A percentile compares a stretch with the other conserved stretches of the same genome.
Evolutionary conservation across 2,113 vertebrate genomes (phyloP).

Genomic region (Apteryx mantelli): DNA sequence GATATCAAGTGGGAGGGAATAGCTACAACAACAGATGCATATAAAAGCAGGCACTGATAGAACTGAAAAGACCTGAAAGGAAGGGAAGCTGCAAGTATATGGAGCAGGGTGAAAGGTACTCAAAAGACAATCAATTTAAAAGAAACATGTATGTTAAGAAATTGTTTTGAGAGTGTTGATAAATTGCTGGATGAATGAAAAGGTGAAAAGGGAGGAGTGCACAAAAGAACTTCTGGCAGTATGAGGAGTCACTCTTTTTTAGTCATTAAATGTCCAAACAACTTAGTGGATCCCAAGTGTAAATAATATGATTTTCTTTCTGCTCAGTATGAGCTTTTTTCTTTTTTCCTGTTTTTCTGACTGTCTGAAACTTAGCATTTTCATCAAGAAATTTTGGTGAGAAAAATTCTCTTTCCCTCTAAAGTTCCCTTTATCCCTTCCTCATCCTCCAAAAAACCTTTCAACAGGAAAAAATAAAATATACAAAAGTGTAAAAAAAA

Average conservation of each 20-base stretch:
- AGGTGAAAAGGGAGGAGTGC: neutral
- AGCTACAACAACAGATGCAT: neutral
- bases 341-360: neutral
- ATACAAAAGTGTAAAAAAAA: fast-evolving
- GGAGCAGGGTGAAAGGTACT: neutral
- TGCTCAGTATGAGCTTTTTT: neutral
- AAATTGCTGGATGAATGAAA: neutral
- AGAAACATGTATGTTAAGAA: neutral
- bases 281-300: neutral
- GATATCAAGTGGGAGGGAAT: neutral
- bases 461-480: neutral
- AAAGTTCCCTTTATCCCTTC: neutral
- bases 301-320: neutral
- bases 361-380: neutral
- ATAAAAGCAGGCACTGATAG: neutral
- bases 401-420: neutral
- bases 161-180: neutral
- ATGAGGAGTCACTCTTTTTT: neutral
- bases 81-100: neutral
- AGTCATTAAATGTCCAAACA: neutral
- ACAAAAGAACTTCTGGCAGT: neutral
- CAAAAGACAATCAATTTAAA: neutral
- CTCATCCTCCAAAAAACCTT: neutral
- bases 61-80: neutral
- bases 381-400: neutral